A percentile compares a stretch with the other conserved stretches of the same genome.
Evolutionary conservation across 2,113 vertebrate species (phyloP).

Genomic region (Piprites chloris): DNA sequence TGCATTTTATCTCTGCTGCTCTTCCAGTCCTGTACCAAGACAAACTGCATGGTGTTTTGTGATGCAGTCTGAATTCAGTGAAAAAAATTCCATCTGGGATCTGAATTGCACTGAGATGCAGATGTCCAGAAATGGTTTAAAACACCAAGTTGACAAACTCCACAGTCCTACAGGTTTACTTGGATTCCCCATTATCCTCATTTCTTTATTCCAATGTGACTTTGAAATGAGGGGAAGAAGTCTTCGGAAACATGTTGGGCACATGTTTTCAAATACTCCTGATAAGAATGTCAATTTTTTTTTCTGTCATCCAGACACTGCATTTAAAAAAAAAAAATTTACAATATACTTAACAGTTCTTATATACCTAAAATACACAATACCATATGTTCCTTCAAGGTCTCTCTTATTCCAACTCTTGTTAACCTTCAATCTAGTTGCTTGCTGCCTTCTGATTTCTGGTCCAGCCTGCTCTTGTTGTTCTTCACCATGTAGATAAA

Average conservation of each 20-base stretch:
- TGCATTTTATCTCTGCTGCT: background rate
- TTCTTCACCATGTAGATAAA: constrained; percentile 99
- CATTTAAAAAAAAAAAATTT: constrained; percentile 57
- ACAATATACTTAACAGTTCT: constrained; percentile 67
- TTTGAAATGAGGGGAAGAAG: constrained; percentile 57
- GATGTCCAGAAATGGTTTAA: constrained; percentile 42
- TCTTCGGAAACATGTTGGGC: constrained; percentile 66
- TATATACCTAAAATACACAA: constrained; percentile 53
- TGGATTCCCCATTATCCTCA: constrained; percentile 41
- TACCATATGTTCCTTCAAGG: constrained; percentile 48
- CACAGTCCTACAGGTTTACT: constrained; percentile 34
- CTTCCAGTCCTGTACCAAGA: background rate
- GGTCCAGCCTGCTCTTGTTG: constrained; percentile 95
- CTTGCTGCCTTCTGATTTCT: constrained; percentile 89
- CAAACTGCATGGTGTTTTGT: background rate
- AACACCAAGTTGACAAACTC: constrained; percentile 5
- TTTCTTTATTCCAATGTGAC: constrained; percentile 39
- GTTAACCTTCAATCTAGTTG: constrained; percentile 81
- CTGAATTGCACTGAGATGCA: constrained; percentile 38
- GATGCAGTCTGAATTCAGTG: background rate
- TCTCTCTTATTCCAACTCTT: background rate
- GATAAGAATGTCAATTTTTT: constrained; percentile 63
- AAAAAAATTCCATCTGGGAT: constrained; percentile 14
- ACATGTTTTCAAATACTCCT: constrained; percentile 62
- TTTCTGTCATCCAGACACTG: constrained; percentile 65